These are phyloP conservation scores for Dryobates pubescens DNA, from an alignment of 2,797 vertebrate genomes.

Conservation along the genomic window DNA sequence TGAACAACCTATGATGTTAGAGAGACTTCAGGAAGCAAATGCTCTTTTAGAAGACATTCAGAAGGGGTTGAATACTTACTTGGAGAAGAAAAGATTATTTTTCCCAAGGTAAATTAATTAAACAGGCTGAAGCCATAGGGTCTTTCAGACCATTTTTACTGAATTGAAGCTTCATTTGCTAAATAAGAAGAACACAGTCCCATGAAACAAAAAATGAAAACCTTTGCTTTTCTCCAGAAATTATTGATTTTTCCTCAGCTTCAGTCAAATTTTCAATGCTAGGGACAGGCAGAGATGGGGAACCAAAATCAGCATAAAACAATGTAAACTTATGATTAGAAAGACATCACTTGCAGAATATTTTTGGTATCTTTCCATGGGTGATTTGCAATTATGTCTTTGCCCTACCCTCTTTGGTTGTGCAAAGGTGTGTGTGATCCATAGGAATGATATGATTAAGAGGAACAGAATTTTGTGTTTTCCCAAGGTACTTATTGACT, in stretches of 20 bases:
- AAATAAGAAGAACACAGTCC: not conserved
- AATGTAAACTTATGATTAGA: not conserved
- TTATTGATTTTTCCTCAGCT: not conserved
- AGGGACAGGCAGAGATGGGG: not conserved
- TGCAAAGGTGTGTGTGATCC: not conserved
- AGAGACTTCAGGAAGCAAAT: slow-evolving; percentile 88
- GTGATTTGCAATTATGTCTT: not conserved
- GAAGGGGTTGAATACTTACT: slow-evolving; percentile 89
- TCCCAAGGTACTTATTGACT: not conserved
- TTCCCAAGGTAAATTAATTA: slow-evolving; percentile 87
- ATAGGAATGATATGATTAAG: fast-evolving
- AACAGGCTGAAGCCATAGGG: not conserved
- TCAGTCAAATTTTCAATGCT: not conserved
- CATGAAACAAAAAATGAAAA: not conserved
- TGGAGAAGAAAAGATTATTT: slow-evolving; percentile 93
- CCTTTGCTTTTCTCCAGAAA: not conserved
- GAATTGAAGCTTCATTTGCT: not conserved
- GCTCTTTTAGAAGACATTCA: slow-evolving; percentile 89
- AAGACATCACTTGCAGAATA: not conserved
- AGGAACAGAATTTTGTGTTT: not conserved
- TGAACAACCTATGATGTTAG: slow-evolving; percentile 87
- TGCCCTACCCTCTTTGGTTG: not conserved
- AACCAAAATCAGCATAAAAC: not conserved
- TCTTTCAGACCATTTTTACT: not conserved
- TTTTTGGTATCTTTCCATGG: not conserved